Base-by-base conservation (phyloP, 2,797 vertebrate genomes). In the Simalia tracyae region DNA sequence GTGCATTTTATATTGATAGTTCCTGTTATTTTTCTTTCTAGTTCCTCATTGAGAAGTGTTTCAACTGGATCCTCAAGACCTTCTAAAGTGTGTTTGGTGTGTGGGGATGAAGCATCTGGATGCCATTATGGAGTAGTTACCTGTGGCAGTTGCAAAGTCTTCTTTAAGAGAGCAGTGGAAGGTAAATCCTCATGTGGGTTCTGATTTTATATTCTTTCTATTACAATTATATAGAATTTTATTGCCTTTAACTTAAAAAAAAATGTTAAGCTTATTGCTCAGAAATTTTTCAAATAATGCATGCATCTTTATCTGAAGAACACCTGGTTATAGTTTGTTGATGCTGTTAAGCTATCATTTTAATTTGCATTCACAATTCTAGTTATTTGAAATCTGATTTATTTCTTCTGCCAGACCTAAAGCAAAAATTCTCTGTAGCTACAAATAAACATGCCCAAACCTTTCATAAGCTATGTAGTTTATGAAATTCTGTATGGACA, bases 81-180 rank as follows among this genome's bases (percentile, higher is more conserved):
- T 94, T 99, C 99, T 96, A 99, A 99, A 98, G 99, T 99, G 94
- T 99, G 99, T 96, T 97, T 99, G 98, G 99, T 99, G 93, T 99
- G 99, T 28, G 99, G 99, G 61, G 99, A 99, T 92, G 99, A 99
- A 95, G 99, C 99, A 15, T 99, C 99, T 28, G 99, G 99, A 93
- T 99, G 99, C 96, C 99, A 99, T 97, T 99, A 99, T 88, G 99
- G 99, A 10, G 99, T 99, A 0, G 99, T 99, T 94, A 99, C 99
- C 0, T 99, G 99, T 90, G 99, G 99, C 94, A 99, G 99, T 98
- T 99, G 99, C 97, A 99, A 99, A 97, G 99, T 99, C 96, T 99
- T 99, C 98, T 99, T 99, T 98, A 99, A 99, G 97, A 98, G 99
- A 98, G 99, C 99, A 2, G 99, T 99, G 95, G 99, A 99, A 99